Conservation (phyloP, 2,797 vertebrate species). For the Cynopterus sphinx region DNA sequence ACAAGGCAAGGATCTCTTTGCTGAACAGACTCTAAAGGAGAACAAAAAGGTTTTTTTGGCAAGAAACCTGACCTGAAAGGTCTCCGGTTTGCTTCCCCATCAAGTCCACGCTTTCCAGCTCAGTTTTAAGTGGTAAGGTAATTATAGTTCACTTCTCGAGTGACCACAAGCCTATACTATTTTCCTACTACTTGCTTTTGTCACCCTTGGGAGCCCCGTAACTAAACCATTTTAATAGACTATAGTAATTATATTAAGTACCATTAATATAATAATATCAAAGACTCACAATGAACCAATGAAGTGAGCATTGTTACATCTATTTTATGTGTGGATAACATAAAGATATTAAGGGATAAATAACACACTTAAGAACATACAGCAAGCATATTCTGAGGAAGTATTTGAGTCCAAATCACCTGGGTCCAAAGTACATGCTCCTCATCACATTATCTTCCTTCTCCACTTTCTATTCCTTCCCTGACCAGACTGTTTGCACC, state of each 20-base stretch:
- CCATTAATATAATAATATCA: constrained; percentile 10
- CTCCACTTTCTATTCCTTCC: not conserved
- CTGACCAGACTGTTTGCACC: not conserved
- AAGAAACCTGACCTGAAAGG: not conserved
- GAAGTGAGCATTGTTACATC: not conserved
- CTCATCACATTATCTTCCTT: not conserved
- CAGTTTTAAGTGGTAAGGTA: not conserved
- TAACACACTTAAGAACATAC: not conserved
- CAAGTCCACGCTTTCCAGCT: not conserved
- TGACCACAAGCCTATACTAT: not conserved
- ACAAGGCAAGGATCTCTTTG: not conserved
- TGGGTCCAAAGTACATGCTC: not conserved
- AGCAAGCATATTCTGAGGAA: not conserved
- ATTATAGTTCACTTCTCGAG: not conserved
- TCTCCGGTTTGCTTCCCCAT: not conserved
- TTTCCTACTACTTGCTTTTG: not conserved
- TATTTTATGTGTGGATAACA: constrained; percentile 17
- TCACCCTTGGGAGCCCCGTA: not conserved
- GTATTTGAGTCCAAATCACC: not conserved
- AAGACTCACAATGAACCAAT: constrained; percentile 28
- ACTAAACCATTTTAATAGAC: constrained; percentile 53
- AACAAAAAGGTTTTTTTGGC: not conserved
- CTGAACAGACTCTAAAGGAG: not conserved
- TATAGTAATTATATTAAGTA: constrained; percentile 23
- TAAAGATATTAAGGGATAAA: constrained; percentile 41